These are phyloP conservation scores for Cyclophora albipunctata DNA, from an alignment of 2,888 invertebrate genomes.

Conservation along the genomic window DNA sequence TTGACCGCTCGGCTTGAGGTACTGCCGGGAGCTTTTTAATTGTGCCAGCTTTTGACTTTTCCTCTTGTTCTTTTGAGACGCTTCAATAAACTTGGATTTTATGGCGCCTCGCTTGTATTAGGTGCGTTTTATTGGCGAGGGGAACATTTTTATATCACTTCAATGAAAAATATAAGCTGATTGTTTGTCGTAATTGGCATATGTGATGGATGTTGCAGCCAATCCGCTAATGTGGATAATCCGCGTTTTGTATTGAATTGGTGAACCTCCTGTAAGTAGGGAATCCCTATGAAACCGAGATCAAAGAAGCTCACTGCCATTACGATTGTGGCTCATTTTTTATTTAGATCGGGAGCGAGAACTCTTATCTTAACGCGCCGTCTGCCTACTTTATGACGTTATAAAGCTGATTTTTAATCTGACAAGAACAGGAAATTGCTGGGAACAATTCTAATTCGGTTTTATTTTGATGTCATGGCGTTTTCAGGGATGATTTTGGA, in stretches of 20 bases:
- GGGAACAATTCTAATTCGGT: constrained; percentile 36
- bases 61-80: constrained; percentile 67
- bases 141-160: constrained; percentile 29
- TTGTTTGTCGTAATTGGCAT: constrained; percentile 11
- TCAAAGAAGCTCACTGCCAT: constrained; percentile 66
- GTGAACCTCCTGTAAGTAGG: constrained; percentile 43
- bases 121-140: constrained; percentile 48
- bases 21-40: constrained; percentile 67
- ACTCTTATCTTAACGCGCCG: constrained; percentile 67
- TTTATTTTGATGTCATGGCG: constrained; percentile 22
- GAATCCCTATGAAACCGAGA: constrained; percentile 70
- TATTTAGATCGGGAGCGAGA: constrained; percentile 58
- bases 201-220: constrained; percentile 30
- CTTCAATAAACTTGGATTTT: constrained; percentile 68
- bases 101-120: constrained; percentile 55
- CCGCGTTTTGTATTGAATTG: constrained; percentile 66
- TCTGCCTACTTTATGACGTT: constrained; percentile 69
- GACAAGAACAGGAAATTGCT: constrained; percentile 52
- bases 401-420: constrained; percentile 76
- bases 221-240: constrained; percentile 66
- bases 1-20: constrained; percentile 68
- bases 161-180: constrained; percentile 15
- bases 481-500: constrained; percentile 2
- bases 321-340: constrained; percentile 75
- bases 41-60: constrained; percentile 69